Base-by-base conservation (phyloP, 2,113 vertebrate species). In the Cettia cetti region DNA sequence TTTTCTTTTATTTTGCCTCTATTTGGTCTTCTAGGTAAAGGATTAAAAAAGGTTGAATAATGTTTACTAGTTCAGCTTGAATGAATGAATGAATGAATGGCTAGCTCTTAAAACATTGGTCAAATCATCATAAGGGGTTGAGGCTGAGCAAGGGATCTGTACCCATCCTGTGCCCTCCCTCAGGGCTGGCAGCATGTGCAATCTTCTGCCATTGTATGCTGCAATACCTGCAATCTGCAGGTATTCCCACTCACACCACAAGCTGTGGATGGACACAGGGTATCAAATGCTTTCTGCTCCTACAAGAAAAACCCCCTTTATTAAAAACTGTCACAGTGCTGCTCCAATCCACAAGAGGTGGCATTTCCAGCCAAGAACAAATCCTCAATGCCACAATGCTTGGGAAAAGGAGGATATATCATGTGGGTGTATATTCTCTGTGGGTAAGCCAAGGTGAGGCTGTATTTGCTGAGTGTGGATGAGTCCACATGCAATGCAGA, bases 401-500 rank as follows among this genome's bases (percentile, higher is more conserved):
- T 30, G 9, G 5, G 47, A 26, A n/a, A 65, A 17, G 75, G 50
- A 57, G 52, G 52, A 33, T 74, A 6, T 3, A 21, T 6, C 3
- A 0, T 27, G 31, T 7, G 20, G 17, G 37, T 31, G 56, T 37
- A 3, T 11, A 12, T 49, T 28, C 7, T 56, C 52, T 4, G 35
- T 2, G 18, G 24, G 31, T 49, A 37, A 92, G 33, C 33, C 47
- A 71, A 0, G 4, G 33, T 52, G 24, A 17, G 57, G 9, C 7
- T 11, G 0, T 15, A 2, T 72, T 69, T 72, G 50, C 50, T 24
- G 44, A 16, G 42, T 9, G 70, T 33, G 22, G 42, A 15, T 11
- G 69, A 75, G 44, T 23, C 42, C 47, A 13, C 0, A 0, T 17
- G 54, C 30, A 6, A 0, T 5, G 5, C 0, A 18, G 44, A 47